A percentile compares a stretch with the other conserved stretches of the same genome.
phyloP scores from a whole-genome alignment of 1,140 invertebrate species.

The Zaprionus vittiger region DNA sequence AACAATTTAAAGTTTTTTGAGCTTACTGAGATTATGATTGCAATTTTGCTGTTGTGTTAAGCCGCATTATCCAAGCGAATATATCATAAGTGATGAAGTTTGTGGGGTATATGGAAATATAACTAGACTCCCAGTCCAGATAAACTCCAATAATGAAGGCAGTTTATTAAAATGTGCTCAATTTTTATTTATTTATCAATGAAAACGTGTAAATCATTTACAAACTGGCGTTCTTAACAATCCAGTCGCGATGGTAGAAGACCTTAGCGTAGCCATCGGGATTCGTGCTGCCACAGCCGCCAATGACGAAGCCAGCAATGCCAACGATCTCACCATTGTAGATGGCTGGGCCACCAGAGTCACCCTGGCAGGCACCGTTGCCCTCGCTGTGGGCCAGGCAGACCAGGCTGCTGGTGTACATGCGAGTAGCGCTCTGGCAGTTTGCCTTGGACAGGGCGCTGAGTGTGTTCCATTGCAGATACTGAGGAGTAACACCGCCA shows the following conservation, averaged over 20 bases:
- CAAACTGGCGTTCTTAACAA: slow-evolving; percentile 45
- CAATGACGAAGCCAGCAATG: slow-evolving; percentile 60
- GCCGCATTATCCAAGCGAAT: no score
- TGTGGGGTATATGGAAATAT: no score
- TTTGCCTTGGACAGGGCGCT: slow-evolving; percentile 28
- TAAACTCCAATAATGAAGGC: no score
- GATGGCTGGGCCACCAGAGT: slow-evolving; percentile 70
- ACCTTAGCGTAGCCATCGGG: slow-evolving; percentile 87
- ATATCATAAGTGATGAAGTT: no score
- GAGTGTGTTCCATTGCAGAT: slow-evolving; percentile 64
- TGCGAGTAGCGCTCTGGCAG: slow-evolving; percentile 34
- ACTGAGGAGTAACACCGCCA: slow-evolving; percentile 52
- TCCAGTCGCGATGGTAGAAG: slow-evolving; percentile 84
- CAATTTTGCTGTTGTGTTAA: no score
- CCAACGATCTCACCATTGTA: slow-evolving; percentile 67
- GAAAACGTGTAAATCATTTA: background rate
- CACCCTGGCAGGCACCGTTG: slow-evolving; percentile 65
- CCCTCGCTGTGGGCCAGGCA: slow-evolving; percentile 54
- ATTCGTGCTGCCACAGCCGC: slow-evolving; percentile 56
- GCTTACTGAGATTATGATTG: no score
- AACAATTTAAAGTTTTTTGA: no score
- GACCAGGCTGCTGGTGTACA: slow-evolving; percentile 37
- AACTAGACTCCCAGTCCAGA: no score
- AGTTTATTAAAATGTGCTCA: background rate
- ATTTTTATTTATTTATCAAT: background rate